A percentile compares a stretch with the other conserved stretches of the same genome.
These are phyloP conservation scores for Ophion costatus DNA, from an alignment of 2,888 invertebrate genomes.

Conservation along the genomic window DNA sequence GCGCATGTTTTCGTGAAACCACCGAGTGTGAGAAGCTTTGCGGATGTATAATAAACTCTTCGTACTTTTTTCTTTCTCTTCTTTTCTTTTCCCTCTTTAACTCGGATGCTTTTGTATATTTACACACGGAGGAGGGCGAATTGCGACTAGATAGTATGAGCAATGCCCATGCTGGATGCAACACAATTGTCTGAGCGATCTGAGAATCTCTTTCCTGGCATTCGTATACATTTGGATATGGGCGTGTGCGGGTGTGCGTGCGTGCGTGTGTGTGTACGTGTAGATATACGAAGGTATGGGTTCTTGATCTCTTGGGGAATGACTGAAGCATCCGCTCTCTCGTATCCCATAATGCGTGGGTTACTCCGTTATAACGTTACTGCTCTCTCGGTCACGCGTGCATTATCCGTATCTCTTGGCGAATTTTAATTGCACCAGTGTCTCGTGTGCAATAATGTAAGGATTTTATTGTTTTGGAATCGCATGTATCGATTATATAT, in stretches of 20 bases:
- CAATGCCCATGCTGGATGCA: conserved; percentile 18
- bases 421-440: not conserved
- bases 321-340: conserved; percentile 60
- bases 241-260: not conserved
- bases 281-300: conserved; percentile 7
- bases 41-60: conserved; percentile 65
- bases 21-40: conserved; percentile 58
- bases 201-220: conserved; percentile 51
- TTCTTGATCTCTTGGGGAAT: conserved; percentile 53
- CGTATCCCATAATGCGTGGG: conserved; percentile 39
- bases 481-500: not conserved
- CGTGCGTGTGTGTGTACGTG: not conserved
- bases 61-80: not conserved
- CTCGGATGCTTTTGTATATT: conserved; percentile 22
- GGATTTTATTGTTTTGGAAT: not conserved
- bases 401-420: not conserved
- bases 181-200: conserved; percentile 38
- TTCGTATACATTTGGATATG: not conserved
- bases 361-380: not conserved
- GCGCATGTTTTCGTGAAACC: conserved; percentile 32
- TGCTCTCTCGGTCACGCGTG: conserved; percentile 4
- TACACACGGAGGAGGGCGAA: conserved; percentile 18
- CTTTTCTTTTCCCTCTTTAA: conserved; percentile 53
- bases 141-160: not conserved
- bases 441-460: not conserved